Evolutionary conservation across 2,113 vertebrate species (phyloP).

Genomic region (Hoplias malabaricus): DNA sequence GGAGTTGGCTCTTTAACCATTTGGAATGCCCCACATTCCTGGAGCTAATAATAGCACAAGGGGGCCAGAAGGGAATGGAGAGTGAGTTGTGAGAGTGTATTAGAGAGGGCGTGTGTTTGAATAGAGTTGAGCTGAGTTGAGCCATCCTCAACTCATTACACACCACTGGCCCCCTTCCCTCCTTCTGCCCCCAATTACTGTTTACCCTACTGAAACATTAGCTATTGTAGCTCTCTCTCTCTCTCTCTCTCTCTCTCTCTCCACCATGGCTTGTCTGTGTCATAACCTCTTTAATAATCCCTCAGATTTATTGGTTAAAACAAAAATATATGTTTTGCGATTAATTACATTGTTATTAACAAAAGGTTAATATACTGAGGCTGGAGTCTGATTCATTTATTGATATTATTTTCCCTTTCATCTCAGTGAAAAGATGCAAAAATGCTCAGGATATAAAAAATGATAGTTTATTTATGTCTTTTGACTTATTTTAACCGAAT

Average conservation of each 20-base stretch:
- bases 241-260: slow-evolving; percentile 34
- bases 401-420: too few relatives aligned
- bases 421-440: too few relatives aligned
- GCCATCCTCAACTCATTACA: slow-evolving; percentile 25
- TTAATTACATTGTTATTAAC: not conserved
- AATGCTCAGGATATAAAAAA: too few relatives aligned
- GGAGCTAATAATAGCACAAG: slow-evolving; percentile 69
- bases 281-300: too few relatives aligned
- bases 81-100: not conserved
- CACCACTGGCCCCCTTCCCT: not conserved
- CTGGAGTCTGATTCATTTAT: too few relatives aligned
- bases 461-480: too few relatives aligned
- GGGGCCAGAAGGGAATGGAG: slow-evolving; percentile 36
- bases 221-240: slow-evolving; percentile 28
- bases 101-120: not conserved
- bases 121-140: not conserved
- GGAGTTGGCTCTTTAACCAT: slow-evolving; percentile 58
- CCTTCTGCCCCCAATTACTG: slow-evolving; percentile 27
- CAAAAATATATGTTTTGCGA: not conserved
- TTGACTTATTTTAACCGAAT: too few relatives aligned
- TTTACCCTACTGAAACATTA: slow-evolving; percentile 56
- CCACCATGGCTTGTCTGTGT: too few relatives aligned
- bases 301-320: too few relatives aligned
- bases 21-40: slow-evolving; percentile 65
- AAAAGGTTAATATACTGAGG: too few relatives aligned